phyloP scores from a whole-genome alignment of 2,797 vertebrate species.

The Thunnus albacares region DNA sequence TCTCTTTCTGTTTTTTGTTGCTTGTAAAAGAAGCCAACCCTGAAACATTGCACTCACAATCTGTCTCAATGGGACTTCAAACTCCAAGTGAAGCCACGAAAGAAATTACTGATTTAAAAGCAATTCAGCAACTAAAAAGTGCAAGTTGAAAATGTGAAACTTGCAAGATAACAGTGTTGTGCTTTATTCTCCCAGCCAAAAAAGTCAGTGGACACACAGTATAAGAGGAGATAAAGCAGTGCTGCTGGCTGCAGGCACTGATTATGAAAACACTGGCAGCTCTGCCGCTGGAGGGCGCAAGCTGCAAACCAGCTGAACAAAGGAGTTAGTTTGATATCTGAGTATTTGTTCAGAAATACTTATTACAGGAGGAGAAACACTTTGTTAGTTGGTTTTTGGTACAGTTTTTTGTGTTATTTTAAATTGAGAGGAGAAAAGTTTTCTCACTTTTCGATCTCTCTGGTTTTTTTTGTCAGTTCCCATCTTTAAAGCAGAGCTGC shows the following conservation, averaged over 20 bases:
- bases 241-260: conserved; percentile 20
- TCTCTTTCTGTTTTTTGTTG: conserved; percentile 18
- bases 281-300: conserved; percentile 10
- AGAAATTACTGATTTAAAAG: conserved; percentile 16
- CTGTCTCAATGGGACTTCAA: conserved; percentile 30
- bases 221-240: conserved; percentile 6
- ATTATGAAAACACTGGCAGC: conserved; percentile 38
- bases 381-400: not conserved
- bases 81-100: conserved; percentile 5
- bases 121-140: conserved; percentile 2
- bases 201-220: conserved; percentile 14
- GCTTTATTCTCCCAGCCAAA: conserved; percentile 21
- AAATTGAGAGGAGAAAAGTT: not conserved
- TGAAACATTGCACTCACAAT: conserved; percentile 26
- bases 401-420: not conserved
- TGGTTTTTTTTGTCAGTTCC: not conserved
- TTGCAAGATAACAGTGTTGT: conserved; percentile 6
- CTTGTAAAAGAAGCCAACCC: conserved; percentile 20
- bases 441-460: too few relatives aligned
- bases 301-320: conserved; percentile 21
- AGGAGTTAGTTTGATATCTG: not conserved
- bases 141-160: conserved; percentile 24
- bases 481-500: not conserved
- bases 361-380: not conserved
- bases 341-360: conserved; percentile 3